Evolutionary conservation across 2,888 invertebrate species (phyloP).

Genomic region (Drosophila falleni): DNA sequence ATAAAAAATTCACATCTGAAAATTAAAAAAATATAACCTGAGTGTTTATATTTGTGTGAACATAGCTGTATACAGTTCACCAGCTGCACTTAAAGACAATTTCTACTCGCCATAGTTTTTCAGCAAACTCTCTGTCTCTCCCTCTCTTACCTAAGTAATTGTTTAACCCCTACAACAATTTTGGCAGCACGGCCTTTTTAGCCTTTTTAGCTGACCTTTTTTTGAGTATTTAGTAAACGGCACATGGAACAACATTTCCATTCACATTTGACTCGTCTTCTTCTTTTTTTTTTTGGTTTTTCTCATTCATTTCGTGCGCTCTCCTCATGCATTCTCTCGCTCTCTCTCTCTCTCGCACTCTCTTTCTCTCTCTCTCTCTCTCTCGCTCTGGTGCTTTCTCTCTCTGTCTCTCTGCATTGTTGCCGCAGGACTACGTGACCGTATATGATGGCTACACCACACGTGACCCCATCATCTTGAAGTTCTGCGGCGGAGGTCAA

Average conservation of each 20-base stretch:
- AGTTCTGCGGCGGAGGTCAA: conserved; percentile 96
- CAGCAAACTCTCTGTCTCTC: neutral
- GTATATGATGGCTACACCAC: conserved; percentile 96
- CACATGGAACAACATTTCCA: conserved; percentile 64
- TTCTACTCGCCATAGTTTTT: conserved; percentile 23
- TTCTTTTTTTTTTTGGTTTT: conserved; percentile 22
- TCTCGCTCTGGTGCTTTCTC: conserved; percentile 1
- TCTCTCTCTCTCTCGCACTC: conserved; percentile 32
- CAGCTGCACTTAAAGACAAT: conserved; percentile 57
- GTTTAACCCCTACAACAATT: conserved; percentile 17
- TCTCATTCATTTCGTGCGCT: conserved; percentile 72
- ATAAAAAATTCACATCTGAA: neutral
- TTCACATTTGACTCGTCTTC: conserved; percentile 66
- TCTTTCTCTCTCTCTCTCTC: conserved; percentile 17
- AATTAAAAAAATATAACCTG: neutral
- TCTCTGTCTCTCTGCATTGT: conserved; percentile 11
- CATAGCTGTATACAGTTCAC: conserved; percentile 33
- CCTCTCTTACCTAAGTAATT: conserved; percentile 3
- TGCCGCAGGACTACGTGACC: conserved; percentile 91
- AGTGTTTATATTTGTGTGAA: neutral
- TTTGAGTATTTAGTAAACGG: conserved; percentile 41
- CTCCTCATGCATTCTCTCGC: conserved; percentile 65
- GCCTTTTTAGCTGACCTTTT: conserved; percentile 6
- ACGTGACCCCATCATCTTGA: conserved; percentile 93
- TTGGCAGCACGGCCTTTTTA: conserved; percentile 27